Evolutionary conservation across 2,797 vertebrate species (phyloP).

Genomic region (Prionace glauca): DNA sequence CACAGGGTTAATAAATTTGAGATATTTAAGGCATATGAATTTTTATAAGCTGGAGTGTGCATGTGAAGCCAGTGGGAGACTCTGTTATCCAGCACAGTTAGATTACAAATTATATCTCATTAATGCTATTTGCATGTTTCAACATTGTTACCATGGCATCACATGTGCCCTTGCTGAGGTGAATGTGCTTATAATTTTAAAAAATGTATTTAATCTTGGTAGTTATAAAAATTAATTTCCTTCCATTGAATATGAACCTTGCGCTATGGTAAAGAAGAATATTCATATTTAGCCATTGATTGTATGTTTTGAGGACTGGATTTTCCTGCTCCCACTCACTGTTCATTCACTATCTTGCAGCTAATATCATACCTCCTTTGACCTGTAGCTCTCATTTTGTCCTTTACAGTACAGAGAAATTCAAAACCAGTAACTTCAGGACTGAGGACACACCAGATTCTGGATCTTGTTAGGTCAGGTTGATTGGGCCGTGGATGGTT

Average conservation of each 20-base stretch:
- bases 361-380: neutral
- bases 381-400: neutral
- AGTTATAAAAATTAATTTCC: neutral
- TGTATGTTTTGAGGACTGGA: neutral
- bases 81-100: neutral
- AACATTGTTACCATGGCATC: neutral
- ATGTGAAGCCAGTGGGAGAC: neutral
- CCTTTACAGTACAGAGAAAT: neutral
- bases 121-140: neutral
- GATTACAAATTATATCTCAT: neutral
- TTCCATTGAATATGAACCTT: neutral
- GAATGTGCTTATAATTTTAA: neutral
- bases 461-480: no score
- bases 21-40: neutral
- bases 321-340: neutral
- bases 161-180: no score
- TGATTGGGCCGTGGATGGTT: no score
- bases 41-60: neutral
- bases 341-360: neutral
- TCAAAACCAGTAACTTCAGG: no score
- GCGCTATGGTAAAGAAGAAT: neutral
- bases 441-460: no score
- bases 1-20: neutral
- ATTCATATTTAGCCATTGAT: neutral
- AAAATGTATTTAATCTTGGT: neutral